phyloP scores from a whole-genome alignment of 30 jellyfish, hydroid and myxozoan genomes.

The Rhopilema esculentum region DNA sequence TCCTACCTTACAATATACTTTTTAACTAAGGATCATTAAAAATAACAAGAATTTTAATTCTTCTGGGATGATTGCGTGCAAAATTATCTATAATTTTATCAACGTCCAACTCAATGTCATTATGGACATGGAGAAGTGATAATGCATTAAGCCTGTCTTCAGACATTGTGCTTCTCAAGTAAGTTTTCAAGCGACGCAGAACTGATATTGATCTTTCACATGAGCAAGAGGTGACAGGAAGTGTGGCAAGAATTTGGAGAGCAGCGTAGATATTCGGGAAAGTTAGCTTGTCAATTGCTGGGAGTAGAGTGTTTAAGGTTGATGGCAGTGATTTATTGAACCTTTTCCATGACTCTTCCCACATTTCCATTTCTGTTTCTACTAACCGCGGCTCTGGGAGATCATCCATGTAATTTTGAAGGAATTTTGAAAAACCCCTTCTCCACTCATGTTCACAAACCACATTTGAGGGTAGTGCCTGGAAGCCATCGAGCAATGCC shows the following conservation, averaged over 20 bases:
- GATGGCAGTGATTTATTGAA: neutral
- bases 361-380: neutral
- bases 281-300: conserved; percentile 27
- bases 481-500: neutral
- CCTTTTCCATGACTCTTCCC: neutral
- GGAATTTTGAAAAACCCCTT: neutral
- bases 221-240: conserved; percentile 76
- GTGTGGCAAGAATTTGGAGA: conserved; percentile 57
- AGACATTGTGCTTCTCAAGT: conserved; percentile 54
- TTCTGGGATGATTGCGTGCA: neutral
- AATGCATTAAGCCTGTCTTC: conserved; percentile 39
- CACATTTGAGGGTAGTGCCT: neutral
- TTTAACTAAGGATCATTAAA: neutral
- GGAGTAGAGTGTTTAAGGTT: conserved; percentile 27
- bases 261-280: conserved; percentile 65
- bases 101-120: neutral
- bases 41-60: neutral
- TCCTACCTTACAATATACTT: neutral
- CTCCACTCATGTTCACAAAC: neutral
- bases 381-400: neutral
- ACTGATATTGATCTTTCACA: conserved; percentile 72
- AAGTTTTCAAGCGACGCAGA: conserved; percentile 58
- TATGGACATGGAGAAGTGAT: too few species aligned
- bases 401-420: neutral
- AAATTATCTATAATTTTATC: conserved; percentile 17